These are phyloP conservation scores for Plemyria rubiginata DNA, from an alignment of 2,888 invertebrate genomes.

Conservation along the genomic window DNA sequence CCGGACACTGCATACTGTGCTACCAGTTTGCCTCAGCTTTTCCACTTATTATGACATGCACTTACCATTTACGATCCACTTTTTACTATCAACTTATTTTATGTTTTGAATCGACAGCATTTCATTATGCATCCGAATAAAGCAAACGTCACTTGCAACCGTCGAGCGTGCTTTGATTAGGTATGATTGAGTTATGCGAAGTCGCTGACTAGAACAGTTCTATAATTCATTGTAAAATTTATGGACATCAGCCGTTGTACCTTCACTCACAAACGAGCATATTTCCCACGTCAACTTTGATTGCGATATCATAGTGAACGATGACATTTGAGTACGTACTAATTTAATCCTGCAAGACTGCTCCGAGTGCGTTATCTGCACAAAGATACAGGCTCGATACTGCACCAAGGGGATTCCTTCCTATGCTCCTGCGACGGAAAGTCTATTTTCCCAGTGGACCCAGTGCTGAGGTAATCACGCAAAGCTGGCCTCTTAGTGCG, in stretches of 20 bases:
- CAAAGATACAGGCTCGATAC: constrained; percentile 60
- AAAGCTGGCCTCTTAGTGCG: constrained; percentile 70
- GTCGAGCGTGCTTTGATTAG: constrained; percentile 49
- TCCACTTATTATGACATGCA: constrained; percentile 66
- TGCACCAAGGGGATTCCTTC: constrained; percentile 55
- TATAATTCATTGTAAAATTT: constrained; percentile 80
- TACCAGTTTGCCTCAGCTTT: constrained; percentile 65
- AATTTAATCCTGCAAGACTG: constrained; percentile 71
- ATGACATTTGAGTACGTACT: constrained; percentile 78
- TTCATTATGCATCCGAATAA: constrained; percentile 34
- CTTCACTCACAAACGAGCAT: constrained; percentile 77
- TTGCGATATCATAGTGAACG: constrained; percentile 80
- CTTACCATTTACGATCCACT: constrained; percentile 52
- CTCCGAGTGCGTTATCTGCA: constrained; percentile 63
- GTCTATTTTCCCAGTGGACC: constrained; percentile 63
- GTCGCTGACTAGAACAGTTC: constrained; percentile 60
- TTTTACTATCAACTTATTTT: constrained; percentile 48
- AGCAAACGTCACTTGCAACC: constrained; percentile 43
- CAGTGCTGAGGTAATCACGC: constrained; percentile 66
- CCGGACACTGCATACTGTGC: constrained; percentile 71
- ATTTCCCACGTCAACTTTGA: constrained; percentile 83
- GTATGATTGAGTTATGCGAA: constrained; percentile 76
- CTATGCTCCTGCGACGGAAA: constrained; percentile 61
- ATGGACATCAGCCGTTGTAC: constrained; percentile 66
- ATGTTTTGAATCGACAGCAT: constrained; percentile 34